Percentiles rank a stretch among this genome's conserved stretches.
Conservation (phyloP, 2,888 invertebrate genomes). For the Oxystoma pomonae region DNA sequence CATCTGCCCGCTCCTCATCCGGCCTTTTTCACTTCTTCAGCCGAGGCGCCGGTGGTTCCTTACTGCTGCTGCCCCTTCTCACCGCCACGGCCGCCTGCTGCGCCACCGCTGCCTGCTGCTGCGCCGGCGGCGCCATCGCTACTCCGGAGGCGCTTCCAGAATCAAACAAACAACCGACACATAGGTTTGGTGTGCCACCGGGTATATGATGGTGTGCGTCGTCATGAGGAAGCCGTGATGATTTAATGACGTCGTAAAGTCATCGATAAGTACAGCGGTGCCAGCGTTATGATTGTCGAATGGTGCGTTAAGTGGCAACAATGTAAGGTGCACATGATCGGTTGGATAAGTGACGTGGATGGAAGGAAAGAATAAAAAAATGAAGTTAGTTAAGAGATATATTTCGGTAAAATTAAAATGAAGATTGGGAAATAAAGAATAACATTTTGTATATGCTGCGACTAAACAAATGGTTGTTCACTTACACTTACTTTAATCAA, state of each 20-base stretch:
- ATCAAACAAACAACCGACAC: slow-evolving; percentile 46
- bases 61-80: slow-evolving; percentile 54
- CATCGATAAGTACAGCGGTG: neutral
- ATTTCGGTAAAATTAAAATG: no score
- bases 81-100: slow-evolving; percentile 52
- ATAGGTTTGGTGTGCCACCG: slow-evolving; percentile 39
- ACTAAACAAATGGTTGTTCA: no score
- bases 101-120: slow-evolving; percentile 50
- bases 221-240: neutral
- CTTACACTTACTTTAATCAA: no score
- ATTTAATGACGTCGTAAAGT: neutral
- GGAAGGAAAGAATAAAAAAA: slow-evolving; percentile 14
- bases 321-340: slow-evolving; percentile 4
- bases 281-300: neutral
- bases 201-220: slow-evolving; percentile 2
- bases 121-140: slow-evolving; percentile 56
- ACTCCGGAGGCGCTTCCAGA: slow-evolving; percentile 51
- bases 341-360: slow-evolving; percentile 9
- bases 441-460: no score
- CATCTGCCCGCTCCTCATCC: neutral
- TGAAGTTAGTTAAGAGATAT: slow-evolving; percentile 17
- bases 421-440: no score
- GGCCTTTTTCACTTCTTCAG: slow-evolving; percentile 41
- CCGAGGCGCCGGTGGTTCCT: slow-evolving; percentile 43
- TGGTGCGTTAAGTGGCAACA: slow-evolving; percentile 4